Evolutionary conservation across 2,797 vertebrate genomes (phyloP).

Genomic region (Hyperoplus lanceolatus): DNA sequence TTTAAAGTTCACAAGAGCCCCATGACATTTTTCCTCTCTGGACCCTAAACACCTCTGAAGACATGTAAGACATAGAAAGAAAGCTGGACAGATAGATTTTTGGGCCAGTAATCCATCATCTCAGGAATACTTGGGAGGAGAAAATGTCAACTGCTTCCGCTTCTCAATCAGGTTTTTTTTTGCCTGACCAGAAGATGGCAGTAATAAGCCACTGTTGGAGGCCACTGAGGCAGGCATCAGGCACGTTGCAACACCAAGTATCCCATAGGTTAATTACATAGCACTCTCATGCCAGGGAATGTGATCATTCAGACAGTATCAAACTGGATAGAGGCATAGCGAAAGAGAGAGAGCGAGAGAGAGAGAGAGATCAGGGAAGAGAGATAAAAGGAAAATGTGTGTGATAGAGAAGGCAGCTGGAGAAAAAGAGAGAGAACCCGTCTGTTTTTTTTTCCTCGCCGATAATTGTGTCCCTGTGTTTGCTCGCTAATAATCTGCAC

Average conservation of each 20-base stretch:
- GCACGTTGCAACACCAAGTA: slow-evolving; percentile 79
- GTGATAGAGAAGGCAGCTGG: slow-evolving; percentile 15
- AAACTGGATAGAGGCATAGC: slow-evolving; percentile 61
- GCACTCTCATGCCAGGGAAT: slow-evolving; percentile 83
- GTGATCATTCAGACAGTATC: slow-evolving; percentile 84
- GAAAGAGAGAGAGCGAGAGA: slow-evolving; percentile 42
- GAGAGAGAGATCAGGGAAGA: slow-evolving; percentile 37
- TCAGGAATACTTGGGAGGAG: background rate
- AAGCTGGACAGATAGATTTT: background rate
- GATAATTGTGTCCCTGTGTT: slow-evolving; percentile 38
- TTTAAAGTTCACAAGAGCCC: background rate
- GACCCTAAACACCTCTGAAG: background rate
- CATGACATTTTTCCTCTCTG: background rate
- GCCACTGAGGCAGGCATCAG: slow-evolving; percentile 35
- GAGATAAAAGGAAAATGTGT: slow-evolving; percentile 45
- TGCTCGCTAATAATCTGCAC: slow-evolving; percentile 59
- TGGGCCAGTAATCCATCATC: slow-evolving; percentile 10
- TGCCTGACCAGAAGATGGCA: slow-evolving; percentile 76
- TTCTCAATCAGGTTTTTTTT: background rate
- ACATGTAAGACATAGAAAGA: background rate
- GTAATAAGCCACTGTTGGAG: slow-evolving; percentile 73
- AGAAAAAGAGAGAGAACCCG: slow-evolving; percentile 24
- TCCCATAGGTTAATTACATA: slow-evolving; percentile 84
- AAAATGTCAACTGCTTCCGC: slow-evolving; percentile 18
- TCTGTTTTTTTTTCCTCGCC: slow-evolving; percentile 54